Evolutionary conservation across 2,888 invertebrate species (phyloP).

Genomic region (Dryococelus australis): DNA sequence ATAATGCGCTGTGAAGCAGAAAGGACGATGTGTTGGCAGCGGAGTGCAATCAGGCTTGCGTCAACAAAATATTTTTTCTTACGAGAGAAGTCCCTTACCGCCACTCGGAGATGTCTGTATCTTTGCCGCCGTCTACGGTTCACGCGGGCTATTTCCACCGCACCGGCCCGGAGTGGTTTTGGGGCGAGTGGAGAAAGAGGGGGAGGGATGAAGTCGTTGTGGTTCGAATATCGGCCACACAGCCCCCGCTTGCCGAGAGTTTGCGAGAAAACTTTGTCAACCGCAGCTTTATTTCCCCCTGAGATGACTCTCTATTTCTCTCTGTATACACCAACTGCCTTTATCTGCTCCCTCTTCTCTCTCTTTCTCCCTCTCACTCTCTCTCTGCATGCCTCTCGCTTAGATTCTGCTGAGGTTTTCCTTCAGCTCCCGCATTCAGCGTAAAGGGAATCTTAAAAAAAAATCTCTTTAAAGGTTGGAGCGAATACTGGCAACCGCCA

Average conservation of each 20-base stretch:
- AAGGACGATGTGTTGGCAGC: background rate
- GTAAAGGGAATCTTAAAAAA: background rate
- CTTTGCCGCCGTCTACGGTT: background rate
- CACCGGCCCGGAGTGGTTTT: background rate
- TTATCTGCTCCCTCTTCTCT: background rate
- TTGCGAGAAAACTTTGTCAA: conserved; percentile 6
- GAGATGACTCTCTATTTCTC: conserved; percentile 3
- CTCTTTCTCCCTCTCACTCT: background rate
- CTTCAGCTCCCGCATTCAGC: background rate
- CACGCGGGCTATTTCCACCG: background rate
- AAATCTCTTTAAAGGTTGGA: background rate
- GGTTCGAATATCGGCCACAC: background rate
- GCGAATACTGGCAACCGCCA: background rate
- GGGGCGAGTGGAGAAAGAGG: background rate
- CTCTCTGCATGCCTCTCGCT: background rate
- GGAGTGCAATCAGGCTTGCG: background rate
- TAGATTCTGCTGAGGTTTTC: conserved; percentile 4
- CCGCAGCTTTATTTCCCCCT: conserved; percentile 8
- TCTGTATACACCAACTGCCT: conserved; percentile 16
- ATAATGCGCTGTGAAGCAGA: background rate
- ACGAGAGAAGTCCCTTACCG: background rate
- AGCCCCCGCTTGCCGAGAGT: background rate
- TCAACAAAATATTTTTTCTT: background rate
- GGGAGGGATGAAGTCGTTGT: background rate
- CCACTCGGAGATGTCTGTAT: background rate